phyloP scores from a whole-genome alignment of 2,888 invertebrate species.

The Cheilosia soror region DNA sequence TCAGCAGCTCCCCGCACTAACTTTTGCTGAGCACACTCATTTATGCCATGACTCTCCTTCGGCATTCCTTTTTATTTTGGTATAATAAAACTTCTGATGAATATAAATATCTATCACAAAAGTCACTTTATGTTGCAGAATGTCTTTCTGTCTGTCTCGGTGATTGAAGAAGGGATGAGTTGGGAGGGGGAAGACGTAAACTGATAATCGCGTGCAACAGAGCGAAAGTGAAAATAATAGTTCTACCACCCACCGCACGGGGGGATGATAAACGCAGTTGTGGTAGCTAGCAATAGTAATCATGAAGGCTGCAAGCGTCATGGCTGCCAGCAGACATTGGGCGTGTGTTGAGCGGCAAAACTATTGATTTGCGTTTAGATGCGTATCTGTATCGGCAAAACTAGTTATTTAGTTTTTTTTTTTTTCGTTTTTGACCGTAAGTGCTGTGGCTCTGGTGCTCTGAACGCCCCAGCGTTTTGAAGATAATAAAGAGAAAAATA shows the following conservation, averaged over 20 bases:
- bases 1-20: not conserved
- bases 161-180: constrained; percentile 1
- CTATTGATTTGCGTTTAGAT: constrained; percentile 70
- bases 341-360: constrained; percentile 61
- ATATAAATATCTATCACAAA: constrained; percentile 10
- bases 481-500: constrained; percentile 49
- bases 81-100: constrained; percentile 30
- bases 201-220: constrained; percentile 53
- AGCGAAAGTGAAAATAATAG: constrained; percentile 59
- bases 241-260: constrained; percentile 31
- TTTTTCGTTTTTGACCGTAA: constrained; percentile 32
- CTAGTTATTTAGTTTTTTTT: constrained; percentile 50
- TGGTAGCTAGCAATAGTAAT: constrained; percentile 29
- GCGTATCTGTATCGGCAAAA: constrained; percentile 60
- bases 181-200: constrained; percentile 10
- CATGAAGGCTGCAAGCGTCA: constrained; percentile 61
- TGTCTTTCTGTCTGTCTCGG: constrained; percentile 27
- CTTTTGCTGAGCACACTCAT: not conserved
- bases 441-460: constrained; percentile 11
- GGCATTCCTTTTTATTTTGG: constrained; percentile 23
- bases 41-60: constrained; percentile 15
- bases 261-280: constrained; percentile 59
- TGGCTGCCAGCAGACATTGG: constrained; percentile 66
- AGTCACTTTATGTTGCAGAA: constrained; percentile 25
- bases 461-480: constrained; percentile 49